phyloP scores from a whole-genome alignment of 2,888 invertebrate species.

The Melipona beecheii region DNA sequence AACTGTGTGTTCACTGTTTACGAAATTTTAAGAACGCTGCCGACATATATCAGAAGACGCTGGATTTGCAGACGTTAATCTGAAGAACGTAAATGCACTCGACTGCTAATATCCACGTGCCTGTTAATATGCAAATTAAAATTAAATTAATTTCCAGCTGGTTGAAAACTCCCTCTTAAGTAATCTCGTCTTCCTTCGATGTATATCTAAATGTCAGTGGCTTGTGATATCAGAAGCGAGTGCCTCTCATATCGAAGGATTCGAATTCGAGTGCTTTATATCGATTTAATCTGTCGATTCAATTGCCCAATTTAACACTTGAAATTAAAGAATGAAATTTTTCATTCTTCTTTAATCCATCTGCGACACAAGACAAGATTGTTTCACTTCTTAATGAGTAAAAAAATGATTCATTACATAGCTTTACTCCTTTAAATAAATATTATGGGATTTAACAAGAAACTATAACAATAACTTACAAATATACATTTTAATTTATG shows the following conservation, averaged over 20 bases:
- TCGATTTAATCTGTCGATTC: background rate
- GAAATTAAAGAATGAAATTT: background rate
- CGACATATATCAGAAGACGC: slow-evolving; percentile 26
- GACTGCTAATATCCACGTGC: background rate
- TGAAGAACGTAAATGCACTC: slow-evolving; percentile 63
- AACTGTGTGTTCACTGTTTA: background rate
- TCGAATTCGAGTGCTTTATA: background rate
- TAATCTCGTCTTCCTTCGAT: slow-evolving; percentile 47
- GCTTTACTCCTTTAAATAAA: too few species aligned
- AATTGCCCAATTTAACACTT: background rate
- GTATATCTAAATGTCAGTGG: slow-evolving; percentile 22
- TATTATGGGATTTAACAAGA: too few species aligned
- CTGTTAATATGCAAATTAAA: slow-evolving; percentile 65
- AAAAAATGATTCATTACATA: too few species aligned
- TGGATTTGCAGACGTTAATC: slow-evolving; percentile 46
- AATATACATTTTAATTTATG: too few species aligned
- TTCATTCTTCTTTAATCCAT: too few species aligned
- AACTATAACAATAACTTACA: too few species aligned
- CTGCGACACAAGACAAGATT: background rate
- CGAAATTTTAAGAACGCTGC: slow-evolving; percentile 40
- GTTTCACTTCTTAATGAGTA: background rate
- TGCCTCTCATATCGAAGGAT: slow-evolving; percentile 21
- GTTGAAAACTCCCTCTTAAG: slow-evolving; percentile 67
- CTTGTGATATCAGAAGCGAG: slow-evolving; percentile 15
- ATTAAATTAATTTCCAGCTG: slow-evolving; percentile 67